Evolutionary conservation across 1,140 invertebrate species (phyloP).

Genomic region (Trissolcus basalis): DNA sequence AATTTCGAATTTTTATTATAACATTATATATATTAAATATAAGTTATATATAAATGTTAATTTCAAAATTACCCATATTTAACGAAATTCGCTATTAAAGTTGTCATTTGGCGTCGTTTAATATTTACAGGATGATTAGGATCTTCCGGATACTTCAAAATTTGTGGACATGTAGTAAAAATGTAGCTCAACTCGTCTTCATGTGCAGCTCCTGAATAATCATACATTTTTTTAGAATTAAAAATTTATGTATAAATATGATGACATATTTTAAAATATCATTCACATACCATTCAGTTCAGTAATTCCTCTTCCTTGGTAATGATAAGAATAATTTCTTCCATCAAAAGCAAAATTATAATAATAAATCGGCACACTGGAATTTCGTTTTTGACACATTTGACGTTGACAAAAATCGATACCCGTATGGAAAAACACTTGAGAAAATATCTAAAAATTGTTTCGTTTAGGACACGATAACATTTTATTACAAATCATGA

Average conservation of each 20-base stretch:
- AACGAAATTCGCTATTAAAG: neutral
- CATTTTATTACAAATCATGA: neutral
- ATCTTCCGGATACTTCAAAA: neutral
- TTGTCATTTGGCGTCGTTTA: neutral
- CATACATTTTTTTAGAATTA: neutral
- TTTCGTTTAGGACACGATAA: no score
- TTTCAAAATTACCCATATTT: neutral
- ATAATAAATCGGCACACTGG: neutral
- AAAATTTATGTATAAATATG: no score
- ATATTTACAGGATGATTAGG: slow-evolving; percentile 2
- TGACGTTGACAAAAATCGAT: neutral
- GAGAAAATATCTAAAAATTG: neutral
- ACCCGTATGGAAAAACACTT: neutral
- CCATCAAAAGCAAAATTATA: neutral
- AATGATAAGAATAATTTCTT: neutral
- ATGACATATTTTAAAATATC: no score
- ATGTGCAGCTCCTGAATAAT: neutral
- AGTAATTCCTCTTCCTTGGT: neutral
- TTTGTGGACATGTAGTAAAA: neutral
- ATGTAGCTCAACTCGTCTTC: neutral
- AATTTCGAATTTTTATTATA: no score
- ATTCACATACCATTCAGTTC: neutral
- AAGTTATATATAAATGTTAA: no score
- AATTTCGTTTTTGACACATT: neutral
- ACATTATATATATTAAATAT: no score